These are phyloP conservation scores for Drosophila quinaria DNA, from an alignment of 2,888 invertebrate genomes.

Conservation along the genomic window DNA sequence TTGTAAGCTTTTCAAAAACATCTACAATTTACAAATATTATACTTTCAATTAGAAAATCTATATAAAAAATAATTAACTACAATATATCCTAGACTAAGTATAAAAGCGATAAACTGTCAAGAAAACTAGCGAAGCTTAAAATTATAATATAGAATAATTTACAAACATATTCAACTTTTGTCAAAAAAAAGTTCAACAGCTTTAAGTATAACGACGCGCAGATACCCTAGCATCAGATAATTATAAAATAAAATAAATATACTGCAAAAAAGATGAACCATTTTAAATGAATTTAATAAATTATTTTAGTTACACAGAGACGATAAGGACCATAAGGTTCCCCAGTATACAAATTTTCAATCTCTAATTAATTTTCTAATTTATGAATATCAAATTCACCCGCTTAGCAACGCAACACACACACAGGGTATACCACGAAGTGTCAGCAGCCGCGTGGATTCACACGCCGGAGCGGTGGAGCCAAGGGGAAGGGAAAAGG, in stretches of 20 bases:
- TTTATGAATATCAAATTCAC: conserved; percentile 1
- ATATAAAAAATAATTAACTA: too few relatives aligned
- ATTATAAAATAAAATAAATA: too few relatives aligned
- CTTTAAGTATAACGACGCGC: background rate
- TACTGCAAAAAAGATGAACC: too few relatives aligned
- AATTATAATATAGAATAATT: background rate
- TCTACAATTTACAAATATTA: background rate
- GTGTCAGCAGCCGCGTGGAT: conserved; percentile 77
- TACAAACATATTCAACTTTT: background rate
- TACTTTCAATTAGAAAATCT: background rate
- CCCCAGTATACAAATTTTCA: too few relatives aligned
- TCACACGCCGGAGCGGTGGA: conserved; percentile 63
- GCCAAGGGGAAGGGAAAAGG: background rate
- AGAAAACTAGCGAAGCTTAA: conserved; percentile 1
- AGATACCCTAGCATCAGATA: background rate
- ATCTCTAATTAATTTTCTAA: too few relatives aligned
- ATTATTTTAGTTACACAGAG: too few relatives aligned
- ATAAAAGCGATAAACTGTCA: background rate
- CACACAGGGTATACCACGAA: conserved; percentile 45
- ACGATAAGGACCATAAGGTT: too few relatives aligned
- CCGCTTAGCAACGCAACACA: background rate
- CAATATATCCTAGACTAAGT: background rate
- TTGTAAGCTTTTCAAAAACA: too few relatives aligned
- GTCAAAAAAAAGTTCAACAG: background rate
- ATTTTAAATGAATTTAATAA: too few relatives aligned